A percentile compares a stretch with the other conserved stretches of the same genome.
phyloP scores from a whole-genome alignment of 2,888 invertebrate species.

The Spodoptera picta region DNA sequence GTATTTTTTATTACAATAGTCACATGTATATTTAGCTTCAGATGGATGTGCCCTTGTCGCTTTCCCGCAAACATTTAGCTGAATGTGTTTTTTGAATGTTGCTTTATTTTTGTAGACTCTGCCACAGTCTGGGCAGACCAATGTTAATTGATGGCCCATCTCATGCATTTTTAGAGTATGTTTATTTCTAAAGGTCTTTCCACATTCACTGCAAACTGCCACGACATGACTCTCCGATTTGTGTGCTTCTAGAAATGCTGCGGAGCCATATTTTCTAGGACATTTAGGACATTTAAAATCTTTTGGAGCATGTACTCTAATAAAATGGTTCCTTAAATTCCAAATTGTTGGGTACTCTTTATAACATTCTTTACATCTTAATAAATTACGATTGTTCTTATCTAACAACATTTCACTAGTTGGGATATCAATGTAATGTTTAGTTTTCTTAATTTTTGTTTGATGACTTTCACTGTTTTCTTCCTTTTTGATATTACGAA shows the following conservation, averaged over 20 bases:
- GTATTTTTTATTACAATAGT: slow-evolving; percentile 80
- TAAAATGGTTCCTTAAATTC: slow-evolving; percentile 70
- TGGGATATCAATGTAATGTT: slow-evolving; percentile 45
- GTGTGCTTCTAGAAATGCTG: slow-evolving; percentile 64
- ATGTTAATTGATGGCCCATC: slow-evolving; percentile 64
- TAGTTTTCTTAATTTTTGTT: slow-evolving; percentile 32
- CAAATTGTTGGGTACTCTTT: slow-evolving; percentile 64
- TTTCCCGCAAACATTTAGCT: slow-evolving; percentile 71
- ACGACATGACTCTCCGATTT: slow-evolving; percentile 67
- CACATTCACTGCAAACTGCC: slow-evolving; percentile 74
- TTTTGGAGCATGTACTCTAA: slow-evolving; percentile 74
- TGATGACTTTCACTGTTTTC: slow-evolving; percentile 17
- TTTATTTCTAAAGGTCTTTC: slow-evolving; percentile 71
- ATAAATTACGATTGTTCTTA: slow-evolving; percentile 53
- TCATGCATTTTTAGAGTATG: slow-evolving; percentile 74
- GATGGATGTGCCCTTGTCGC: slow-evolving; percentile 69
- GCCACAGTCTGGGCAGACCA: slow-evolving; percentile 78
- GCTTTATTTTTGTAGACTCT: slow-evolving; percentile 74
- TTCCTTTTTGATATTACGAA: slow-evolving; percentile 34
- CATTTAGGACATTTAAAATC: slow-evolving; percentile 69
- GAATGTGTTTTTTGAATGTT: slow-evolving; percentile 75
- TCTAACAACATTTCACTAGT: slow-evolving; percentile 68
- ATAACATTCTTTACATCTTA: slow-evolving; percentile 72
- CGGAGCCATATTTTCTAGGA: slow-evolving; percentile 66
- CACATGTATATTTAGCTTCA: slow-evolving; percentile 76